Base-by-base conservation (phyloP, 2,888 invertebrate species). In the Parnassius mnemosyne region DNA sequence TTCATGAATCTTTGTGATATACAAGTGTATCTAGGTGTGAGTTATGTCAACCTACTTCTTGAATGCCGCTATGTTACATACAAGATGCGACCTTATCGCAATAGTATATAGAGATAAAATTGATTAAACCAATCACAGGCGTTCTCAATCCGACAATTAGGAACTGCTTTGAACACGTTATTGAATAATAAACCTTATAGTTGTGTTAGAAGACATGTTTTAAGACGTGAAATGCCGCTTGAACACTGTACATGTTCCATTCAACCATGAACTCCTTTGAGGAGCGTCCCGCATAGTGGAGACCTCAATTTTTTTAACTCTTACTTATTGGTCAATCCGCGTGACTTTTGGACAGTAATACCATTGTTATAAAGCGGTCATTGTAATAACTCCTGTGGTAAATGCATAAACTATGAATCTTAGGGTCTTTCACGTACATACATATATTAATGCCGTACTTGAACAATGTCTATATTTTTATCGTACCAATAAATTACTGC, bases 261-360 rank as follows among this genome's bases (percentile, higher is more conserved):
- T 88, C 89, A 90, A 90, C 89, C 89, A 89, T 90, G 89, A 90
- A 89, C 89, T 88, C 86, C 88, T 89, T 87, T 78, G 89, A 87
- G 85, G 86, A 87, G 80, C 87, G 86, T 87, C 89, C 87, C 85
- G 87, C 87, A 72, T 74, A 71, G 85, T 79, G 79, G 80, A 89
- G 89, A 89, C 90, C 89, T 89, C 88, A 89, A 87, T 89, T 87
- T 89, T 89, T 89, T 84, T 83, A 81, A 86, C 82, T 87, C 84
- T 88, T 83, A 84, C 84, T 89, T 88, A 83, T 90, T 89, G 89
- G 87, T 84, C 87, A 89, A 89, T 89, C 84, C 80, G 79, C 80
- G 77, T 85, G 86, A 84, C 87, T 85, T 88, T 85, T 85, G 83
- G 83, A 83, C 84, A 79, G 81, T 83, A 81, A 80, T 76, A 76